Conservation (phyloP, 2,888 invertebrate genomes). For the Homarus gammarus region DNA sequence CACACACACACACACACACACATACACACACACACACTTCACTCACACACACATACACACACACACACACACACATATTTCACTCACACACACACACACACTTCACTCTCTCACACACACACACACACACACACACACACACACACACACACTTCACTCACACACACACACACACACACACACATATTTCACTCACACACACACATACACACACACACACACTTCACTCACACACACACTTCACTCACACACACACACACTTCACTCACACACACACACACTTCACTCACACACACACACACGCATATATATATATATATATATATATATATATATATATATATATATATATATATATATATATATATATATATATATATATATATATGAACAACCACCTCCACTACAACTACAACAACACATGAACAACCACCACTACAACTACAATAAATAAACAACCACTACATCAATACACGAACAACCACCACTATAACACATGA, state of each 20-base stretch:
- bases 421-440: no score
- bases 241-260: background rate
- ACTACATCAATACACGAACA: background rate
- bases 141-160: background rate
- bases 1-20: slow-evolving; percentile 18
- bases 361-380: no score
- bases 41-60: background rate
- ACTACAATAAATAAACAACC: no score
- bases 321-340: no score
- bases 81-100: background rate
- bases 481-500: background rate
- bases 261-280: background rate
- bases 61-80: background rate
- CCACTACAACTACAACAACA: no score
- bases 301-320: no score
- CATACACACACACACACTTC: background rate
- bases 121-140: background rate
- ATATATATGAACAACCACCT: background rate
- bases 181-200: slow-evolving; percentile 33
- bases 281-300: slow-evolving; percentile 21
- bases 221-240: slow-evolving; percentile 13
- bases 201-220: slow-evolving; percentile 39
- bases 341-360: no score
- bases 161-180: background rate
- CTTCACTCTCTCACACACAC: background rate